Percentiles rank a stretch among this genome's conserved stretches.
Evolutionary conservation across 1,140 invertebrate genomes (phyloP).

Genomic region (Grapholita molesta): DNA sequence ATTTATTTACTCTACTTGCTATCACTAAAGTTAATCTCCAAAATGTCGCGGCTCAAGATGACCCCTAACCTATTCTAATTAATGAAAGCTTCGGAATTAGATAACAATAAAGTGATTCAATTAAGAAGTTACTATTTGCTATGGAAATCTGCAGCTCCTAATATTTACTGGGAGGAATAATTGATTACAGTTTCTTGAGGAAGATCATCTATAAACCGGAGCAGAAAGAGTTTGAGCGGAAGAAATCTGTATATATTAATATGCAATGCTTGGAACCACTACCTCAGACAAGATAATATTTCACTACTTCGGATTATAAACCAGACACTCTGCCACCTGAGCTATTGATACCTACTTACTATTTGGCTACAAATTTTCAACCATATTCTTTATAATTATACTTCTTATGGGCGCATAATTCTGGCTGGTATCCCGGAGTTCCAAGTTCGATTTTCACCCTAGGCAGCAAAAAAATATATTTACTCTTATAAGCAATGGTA

Average conservation of each 20-base stretch:
- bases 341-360: too few species aligned
- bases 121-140: slow-evolving; percentile 33
- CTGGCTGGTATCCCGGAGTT: too few species aligned
- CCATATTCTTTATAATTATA: too few species aligned
- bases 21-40: slow-evolving; percentile 34
- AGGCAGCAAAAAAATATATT: too few species aligned
- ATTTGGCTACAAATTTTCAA: too few species aligned
- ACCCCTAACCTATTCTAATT: slow-evolving; percentile 28
- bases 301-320: too few species aligned
- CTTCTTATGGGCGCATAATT: too few species aligned
- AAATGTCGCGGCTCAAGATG: slow-evolving; percentile 36
- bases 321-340: too few species aligned
- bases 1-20: slow-evolving; percentile 56
- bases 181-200: neutral
- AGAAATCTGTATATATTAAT: neutral
- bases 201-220: neutral
- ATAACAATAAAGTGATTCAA: slow-evolving; percentile 35
- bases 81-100: slow-evolving; percentile 29
- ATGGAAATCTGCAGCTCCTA: neutral
- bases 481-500: too few species aligned
- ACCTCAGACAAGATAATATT: too few species aligned
- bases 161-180: neutral
- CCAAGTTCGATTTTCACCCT: too few species aligned
- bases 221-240: neutral
- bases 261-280: too few species aligned